Evolutionary conservation across 1,140 invertebrate species (phyloP), one percentile per base, ranked within the genome.

Genomic region (Brachionus koreanus): DNA sequence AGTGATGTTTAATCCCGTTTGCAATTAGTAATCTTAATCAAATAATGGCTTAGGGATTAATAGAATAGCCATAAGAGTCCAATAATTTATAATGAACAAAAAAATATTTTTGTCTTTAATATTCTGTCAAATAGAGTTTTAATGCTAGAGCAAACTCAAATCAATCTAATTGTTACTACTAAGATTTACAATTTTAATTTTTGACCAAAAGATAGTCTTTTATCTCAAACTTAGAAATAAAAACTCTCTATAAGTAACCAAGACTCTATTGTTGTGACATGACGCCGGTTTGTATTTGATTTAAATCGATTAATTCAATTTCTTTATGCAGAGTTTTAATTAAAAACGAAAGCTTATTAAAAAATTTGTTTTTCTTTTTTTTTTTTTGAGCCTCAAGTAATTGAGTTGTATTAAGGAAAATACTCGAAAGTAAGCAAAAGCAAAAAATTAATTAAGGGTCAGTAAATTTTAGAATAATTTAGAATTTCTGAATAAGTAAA

Each of bases 391-490:
- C 65, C 65, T 39, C 65, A 69, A 35, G 65, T 69, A 69, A 69
- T 69, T 39, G 65, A 69, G 37, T 35, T 39, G 5, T 69, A 69
- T 37, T 37, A 69, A 69, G 35, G 37, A 69, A 37, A 69, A 69
- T 13, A 69, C n/a, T 39, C 16, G 19, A 37, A 69, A 19, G 4
- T 39, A 69, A 39, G 16, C 33, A 37, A 69, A 69, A 69, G 37
- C 33, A 69, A 39, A 35, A 69, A 69, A 69, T 69, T 69, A 69
- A 69, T 69, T 69, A 69, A 39, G 65, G 65, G 65, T 69, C 65
- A 69, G 65, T 69, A 69, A 69, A 69, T 69, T 69, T 35, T 69
- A 16, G 16, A 37, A 65, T 29, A 65, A 39, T 35, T 69, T 37
- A 16, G n/a, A 39, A 39, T 16, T 69, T 69, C 39, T 12, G 63